phyloP scores from a whole-genome alignment of 1,140 invertebrate species.

The Philaenus spumarius region DNA sequence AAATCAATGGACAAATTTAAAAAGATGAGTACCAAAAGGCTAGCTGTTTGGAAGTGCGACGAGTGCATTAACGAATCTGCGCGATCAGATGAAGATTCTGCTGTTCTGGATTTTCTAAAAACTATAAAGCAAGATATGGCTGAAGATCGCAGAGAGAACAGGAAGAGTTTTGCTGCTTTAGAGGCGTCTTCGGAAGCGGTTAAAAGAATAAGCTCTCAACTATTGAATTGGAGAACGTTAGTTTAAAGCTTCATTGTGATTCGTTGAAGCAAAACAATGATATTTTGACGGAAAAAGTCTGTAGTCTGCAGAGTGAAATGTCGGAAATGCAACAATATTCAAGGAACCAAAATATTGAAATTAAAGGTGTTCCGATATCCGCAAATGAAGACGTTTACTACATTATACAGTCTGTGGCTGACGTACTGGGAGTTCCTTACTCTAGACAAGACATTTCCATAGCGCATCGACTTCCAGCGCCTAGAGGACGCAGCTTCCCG shows the following conservation, averaged over 20 bases:
- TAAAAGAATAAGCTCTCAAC: too few relatives aligned
- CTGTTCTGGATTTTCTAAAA: too few relatives aligned
- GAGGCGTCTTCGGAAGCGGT: too few relatives aligned
- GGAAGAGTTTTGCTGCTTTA: too few relatives aligned
- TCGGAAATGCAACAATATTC: neutral
- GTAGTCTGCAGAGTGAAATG: neutral
- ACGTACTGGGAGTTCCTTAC: neutral
- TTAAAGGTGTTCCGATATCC: neutral
- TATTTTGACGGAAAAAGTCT: neutral
- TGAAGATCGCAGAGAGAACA: too few relatives aligned
- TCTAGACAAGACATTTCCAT: neutral
- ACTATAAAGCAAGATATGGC: too few relatives aligned
- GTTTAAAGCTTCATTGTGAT: neutral
- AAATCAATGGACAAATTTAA: too few relatives aligned
- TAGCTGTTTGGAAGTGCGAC: too few relatives aligned
- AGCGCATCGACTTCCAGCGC: neutral
- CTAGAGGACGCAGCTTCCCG: neutral
- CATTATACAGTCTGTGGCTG: neutral
- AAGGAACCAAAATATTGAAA: neutral
- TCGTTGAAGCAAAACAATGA: neutral
- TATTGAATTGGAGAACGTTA: neutral
- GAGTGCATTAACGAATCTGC: too few relatives aligned
- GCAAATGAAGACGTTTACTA: neutral
- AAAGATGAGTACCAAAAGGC: too few relatives aligned
- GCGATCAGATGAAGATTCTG: too few relatives aligned